phyloP scores from a whole-genome alignment of 2,888 invertebrate species.

The Tipula unca region DNA sequence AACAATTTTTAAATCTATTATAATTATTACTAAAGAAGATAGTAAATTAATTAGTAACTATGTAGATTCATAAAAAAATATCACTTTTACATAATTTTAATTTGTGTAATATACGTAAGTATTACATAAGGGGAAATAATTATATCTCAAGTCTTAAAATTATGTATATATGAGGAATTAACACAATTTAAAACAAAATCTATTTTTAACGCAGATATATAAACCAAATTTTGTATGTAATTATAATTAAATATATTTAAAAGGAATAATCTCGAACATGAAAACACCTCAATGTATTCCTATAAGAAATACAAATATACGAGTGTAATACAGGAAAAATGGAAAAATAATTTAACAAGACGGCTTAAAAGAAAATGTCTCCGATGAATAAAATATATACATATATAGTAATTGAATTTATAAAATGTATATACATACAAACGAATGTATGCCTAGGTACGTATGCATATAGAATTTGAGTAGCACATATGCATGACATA shows the following conservation, averaged over 20 bases:
- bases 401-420: background rate
- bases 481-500: background rate
- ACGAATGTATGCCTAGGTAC: no score
- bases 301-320: background rate
- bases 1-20: background rate
- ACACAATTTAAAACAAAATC: background rate
- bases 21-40: background rate
- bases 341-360: background rate
- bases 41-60: background rate
- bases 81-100: background rate
- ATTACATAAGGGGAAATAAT: background rate
- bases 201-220: background rate
- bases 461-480: background rate
- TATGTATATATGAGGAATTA: background rate
- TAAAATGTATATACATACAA: no score
- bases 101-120: background rate
- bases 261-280: background rate
- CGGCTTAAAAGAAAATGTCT: background rate
- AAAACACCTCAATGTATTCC: background rate
- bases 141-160: background rate
- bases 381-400: background rate
- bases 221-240: background rate
- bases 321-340: background rate
- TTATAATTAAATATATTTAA: background rate
- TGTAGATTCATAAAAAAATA: background rate